Evolutionary conservation across 2,797 vertebrate genomes (phyloP), one percentile per base, ranked within the genome.

Genomic region (Oreonectes daqikongensis): DNA sequence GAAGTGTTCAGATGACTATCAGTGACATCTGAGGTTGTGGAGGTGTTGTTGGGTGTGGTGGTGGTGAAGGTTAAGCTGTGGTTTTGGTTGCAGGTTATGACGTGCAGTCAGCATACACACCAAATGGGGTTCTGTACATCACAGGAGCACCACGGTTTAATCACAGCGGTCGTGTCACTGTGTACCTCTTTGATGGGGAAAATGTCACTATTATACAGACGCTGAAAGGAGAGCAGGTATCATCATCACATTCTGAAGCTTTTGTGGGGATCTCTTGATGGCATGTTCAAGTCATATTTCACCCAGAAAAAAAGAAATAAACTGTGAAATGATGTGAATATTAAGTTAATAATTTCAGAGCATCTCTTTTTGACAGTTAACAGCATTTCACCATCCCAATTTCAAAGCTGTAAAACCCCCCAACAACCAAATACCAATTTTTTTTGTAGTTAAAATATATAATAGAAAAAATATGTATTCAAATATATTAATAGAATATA

Each of bases 131-230:
- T 53, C 84, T 98, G 17, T 98, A 97, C 85, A 91, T 99, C 85
- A 88, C 95, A 4, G 97, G 97, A 4, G 96, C 97, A 2, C 97
- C 97, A 2, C 91, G 97, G 0, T 97, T 96, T 88, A 99, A 99
- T 89, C 97, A 99, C 81, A 97, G 93, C 0, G 97, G 97, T 12
- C 94, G 97, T 50, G 96, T 98, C n/a, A 87, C 95, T 3, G 83
- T 97, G 83, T 99, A 98, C 67, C 93, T 82, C 57, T 92, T 97
- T 82, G 77, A 92, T 35, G 82, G 80, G 15, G 15, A 72, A 59
- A 82, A 89, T 0, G 74, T 95, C 24, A 84, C 84, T 35, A 83
- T 98, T 74, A 88, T 92, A 14, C 96, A 98, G 86, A 92, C 92
- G 26, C 89, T 99, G 80, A 91, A 89, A 24, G 97, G 97, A 90